Conservation (phyloP, 2,888 invertebrate genomes). For the Laspeyria flexula region DNA sequence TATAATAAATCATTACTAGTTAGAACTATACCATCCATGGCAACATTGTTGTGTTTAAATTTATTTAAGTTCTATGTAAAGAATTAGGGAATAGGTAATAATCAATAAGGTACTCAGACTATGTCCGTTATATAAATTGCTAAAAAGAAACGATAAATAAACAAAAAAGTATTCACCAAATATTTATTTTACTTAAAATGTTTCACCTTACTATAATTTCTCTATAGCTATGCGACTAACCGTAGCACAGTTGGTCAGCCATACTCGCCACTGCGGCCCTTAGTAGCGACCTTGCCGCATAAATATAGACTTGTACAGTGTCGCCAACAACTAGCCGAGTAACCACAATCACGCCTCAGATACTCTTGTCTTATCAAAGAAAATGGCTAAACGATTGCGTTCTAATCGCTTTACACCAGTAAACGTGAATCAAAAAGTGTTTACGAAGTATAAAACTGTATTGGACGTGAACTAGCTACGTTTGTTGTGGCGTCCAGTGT, state of each 20-base stretch:
- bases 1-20: no score
- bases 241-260: conserved; percentile 61
- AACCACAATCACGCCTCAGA: conserved; percentile 59
- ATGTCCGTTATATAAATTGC: no score
- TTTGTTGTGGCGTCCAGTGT: conserved; percentile 53
- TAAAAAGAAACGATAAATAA: no score
- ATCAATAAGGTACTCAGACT: no score
- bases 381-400: conserved; percentile 80
- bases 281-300: conserved; percentile 71
- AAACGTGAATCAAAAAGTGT: conserved; percentile 66
- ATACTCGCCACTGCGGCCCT: conserved; percentile 63
- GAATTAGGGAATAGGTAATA: no score
- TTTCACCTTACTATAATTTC: conserved; percentile 9
- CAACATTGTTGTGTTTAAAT: no score
- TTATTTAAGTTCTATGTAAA: no score
- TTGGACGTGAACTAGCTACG: conserved; percentile 66
- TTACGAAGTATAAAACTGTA: conserved; percentile 67
- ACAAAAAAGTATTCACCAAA: not conserved
- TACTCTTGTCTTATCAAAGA: conserved; percentile 77
- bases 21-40: no score
- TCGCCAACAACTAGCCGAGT: conserved; percentile 69
- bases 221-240: conserved; percentile 43
- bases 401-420: conserved; percentile 66
- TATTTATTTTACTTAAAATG: not conserved
- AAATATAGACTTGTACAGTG: conserved; percentile 73